phyloP scores from a whole-genome alignment of 2,113 vertebrate genomes.

The Peromyscus californicus region DNA sequence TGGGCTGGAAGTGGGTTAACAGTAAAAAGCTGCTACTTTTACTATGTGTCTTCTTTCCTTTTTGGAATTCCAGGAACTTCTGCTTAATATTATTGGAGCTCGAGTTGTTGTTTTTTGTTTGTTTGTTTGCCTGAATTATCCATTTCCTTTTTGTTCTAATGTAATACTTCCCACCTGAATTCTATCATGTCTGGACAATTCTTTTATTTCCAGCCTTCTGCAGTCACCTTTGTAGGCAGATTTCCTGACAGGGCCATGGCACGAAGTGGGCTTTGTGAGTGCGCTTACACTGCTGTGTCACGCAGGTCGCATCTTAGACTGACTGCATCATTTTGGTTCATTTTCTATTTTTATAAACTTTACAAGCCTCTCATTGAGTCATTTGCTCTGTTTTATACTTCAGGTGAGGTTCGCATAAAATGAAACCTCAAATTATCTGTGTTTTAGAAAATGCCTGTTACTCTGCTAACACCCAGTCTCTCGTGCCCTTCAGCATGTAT shows the following conservation, averaged over 20 bases:
- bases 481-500: accelerated
- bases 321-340: not conserved
- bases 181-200: not conserved
- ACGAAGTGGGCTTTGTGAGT: not conserved
- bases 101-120: not conserved
- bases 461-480: not conserved
- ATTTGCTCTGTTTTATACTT: not conserved
- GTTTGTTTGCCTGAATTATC: not conserved
- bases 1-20: not conserved
- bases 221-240: not conserved
- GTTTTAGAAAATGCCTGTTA: not conserved
- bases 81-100: not conserved
- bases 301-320: not conserved
- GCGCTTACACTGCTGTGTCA: not conserved
- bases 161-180: not conserved
- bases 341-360: not conserved
- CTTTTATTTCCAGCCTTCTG: not conserved
- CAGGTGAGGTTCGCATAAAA: not conserved
- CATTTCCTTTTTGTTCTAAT: no score
- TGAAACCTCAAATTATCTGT: not conserved
- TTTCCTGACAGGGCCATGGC: not conserved
- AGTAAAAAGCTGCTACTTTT: not conserved
- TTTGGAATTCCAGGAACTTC: not conserved
- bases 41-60: not conserved
- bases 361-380: not conserved